Evolutionary conservation across 2,797 vertebrate species (phyloP).

Genomic region (Martes flavigula): DNA sequence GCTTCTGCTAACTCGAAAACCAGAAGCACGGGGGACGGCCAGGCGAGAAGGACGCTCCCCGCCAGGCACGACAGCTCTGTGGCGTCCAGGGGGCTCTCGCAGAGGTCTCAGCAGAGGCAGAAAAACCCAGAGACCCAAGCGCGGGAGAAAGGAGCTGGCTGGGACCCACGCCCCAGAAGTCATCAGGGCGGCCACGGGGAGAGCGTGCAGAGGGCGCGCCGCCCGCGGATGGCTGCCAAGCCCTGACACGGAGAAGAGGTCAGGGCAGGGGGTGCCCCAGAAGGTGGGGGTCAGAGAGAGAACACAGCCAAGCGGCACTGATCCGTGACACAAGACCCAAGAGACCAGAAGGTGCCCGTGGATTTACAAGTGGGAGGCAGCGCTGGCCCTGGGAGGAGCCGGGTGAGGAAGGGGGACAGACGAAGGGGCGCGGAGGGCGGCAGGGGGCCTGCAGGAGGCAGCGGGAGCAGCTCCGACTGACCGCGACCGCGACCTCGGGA

Average conservation of each 20-base stretch:
- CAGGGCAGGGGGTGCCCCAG: neutral
- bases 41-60: neutral
- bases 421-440: neutral
- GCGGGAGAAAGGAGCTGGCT: neutral
- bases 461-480: neutral
- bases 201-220: neutral
- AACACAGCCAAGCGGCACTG: neutral
- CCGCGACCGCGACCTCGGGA: neutral
- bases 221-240: neutral
- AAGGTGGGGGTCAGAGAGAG: neutral
- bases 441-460: neutral
- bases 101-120: too few relatives aligned
- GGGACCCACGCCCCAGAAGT: neutral
- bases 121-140: neutral
- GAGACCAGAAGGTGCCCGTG: neutral
- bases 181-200: neutral
- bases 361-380: neutral
- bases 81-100: neutral
- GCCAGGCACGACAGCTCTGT: too few relatives aligned
- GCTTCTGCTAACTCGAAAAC: too few relatives aligned
- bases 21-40: neutral
- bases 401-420: neutral
- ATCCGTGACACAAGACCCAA: neutral
- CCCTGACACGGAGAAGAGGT: accelerated
- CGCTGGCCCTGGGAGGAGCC: neutral